Base-by-base conservation (phyloP, 2,113 vertebrate species). In the Cyanocitta stelleri region DNA sequence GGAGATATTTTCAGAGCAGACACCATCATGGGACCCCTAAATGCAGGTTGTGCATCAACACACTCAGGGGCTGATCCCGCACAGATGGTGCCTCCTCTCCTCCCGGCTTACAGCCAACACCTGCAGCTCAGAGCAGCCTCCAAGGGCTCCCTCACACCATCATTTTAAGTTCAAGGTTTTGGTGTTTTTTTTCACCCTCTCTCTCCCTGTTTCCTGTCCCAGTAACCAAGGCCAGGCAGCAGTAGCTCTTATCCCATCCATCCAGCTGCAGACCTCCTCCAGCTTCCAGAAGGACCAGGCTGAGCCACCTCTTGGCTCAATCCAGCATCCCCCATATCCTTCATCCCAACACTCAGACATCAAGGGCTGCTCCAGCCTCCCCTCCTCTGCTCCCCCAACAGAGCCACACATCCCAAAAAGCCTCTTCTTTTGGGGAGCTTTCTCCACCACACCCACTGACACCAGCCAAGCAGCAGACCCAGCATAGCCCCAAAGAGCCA, bases 271-370 rank as follows among this genome's bases (percentile, higher is more conserved):
- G 32, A 14, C 9, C 18, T 11, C 5, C 20, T 29, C 44, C 55
- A 56, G 27, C 32, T 61, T 46, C 17, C 32, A 48, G 33, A 46
- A 9, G 4, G 35, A 1, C 14, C 51, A 44, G 33, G 21, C 72
- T 7, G 2, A 74, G 16, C 63, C 69, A 52, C 37, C 13, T 41
- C 30, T 39, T 13, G 6, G 5, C 58, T 77, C 37, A 39, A 16
- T 9, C 8, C 59, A 69, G 0, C 17, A 26, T 2, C 43, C 6
- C 21, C 12, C 35, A 32, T 0, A 11, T 10, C 39, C 20, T 58
- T n/a, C 44, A 73, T 4, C 26, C 54, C 11, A 16, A 13, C 6
- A 9, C 30, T 19, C 52, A 75, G 17, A 21, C 37, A 18, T 29
- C n/a, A 51, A 16, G 26, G 8, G 1, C 51, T 41, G 10, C 56